Percentiles rank a stretch among this genome's conserved stretches.
Evolutionary conservation across 2,113 vertebrate genomes (phyloP).

Genomic region (Cisticola juncidis): DNA sequence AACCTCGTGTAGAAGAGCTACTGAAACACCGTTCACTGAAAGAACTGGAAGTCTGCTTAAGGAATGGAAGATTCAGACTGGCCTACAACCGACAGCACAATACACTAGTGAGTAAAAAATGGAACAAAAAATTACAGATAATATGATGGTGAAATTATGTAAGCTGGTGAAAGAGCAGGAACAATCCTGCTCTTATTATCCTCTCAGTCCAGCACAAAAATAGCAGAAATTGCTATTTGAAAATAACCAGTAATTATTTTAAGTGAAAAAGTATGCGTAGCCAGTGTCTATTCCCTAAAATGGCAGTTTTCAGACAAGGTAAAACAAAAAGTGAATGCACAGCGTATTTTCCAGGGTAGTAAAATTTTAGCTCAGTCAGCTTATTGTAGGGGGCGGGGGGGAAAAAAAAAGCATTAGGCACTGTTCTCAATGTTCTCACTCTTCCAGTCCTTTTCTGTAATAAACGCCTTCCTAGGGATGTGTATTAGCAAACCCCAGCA

Average conservation of each 20-base stretch:
- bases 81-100: neutral
- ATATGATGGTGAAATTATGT: neutral
- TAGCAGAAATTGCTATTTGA: neutral
- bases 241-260: neutral
- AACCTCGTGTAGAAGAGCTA: neutral
- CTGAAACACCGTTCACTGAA: neutral
- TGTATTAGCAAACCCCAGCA: neutral
- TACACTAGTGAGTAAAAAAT: neutral
- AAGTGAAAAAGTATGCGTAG: neutral
- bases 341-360: neutral
- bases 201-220: neutral
- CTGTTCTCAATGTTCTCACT: neutral
- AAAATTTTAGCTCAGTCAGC: conserved; percentile 11
- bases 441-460: neutral
- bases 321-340: neutral
- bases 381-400: neutral
- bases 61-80: neutral
- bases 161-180: neutral
- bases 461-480: neutral
- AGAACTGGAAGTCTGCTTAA: neutral
- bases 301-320: neutral
- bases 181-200: neutral
- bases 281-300: neutral
- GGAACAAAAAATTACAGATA: neutral
- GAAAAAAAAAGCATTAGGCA: neutral